These are phyloP conservation scores for Goniozus legneri DNA, from an alignment of 1,140 invertebrate genomes.

Conservation along the genomic window DNA sequence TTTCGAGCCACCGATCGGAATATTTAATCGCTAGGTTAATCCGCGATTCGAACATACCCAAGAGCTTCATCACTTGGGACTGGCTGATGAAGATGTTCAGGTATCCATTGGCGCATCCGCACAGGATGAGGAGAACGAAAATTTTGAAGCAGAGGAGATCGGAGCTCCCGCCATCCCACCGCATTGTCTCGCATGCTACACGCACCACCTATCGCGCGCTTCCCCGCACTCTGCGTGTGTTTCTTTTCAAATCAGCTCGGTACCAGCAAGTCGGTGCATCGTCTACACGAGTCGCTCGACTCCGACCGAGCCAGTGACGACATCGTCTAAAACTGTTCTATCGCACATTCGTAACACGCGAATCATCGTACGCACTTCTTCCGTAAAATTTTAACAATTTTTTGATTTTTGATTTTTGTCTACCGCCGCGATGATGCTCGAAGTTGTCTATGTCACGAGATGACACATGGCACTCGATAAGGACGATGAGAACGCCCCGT, in stretches of 20 bases:
- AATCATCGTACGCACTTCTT: not conserved
- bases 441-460: not conserved
- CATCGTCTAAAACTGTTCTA: no score
- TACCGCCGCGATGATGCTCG: not conserved
- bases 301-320: no score
- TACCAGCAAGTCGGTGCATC: no score
- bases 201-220: no score
- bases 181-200: conserved; percentile 44
- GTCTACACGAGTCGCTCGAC: no score
- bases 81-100: conserved; percentile 75
- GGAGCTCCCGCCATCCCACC: conserved; percentile 37
- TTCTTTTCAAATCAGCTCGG: no score
- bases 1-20: no score
- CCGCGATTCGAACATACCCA: conserved; percentile 69
- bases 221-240: no score
- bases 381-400: not conserved
- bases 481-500: conserved; percentile 10
- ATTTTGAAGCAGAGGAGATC: conserved; percentile 37
- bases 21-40: no score
- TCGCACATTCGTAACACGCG: no score
- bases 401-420: conserved; percentile 4
- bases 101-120: conserved; percentile 55
- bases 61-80: conserved; percentile 70
- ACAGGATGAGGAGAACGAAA: conserved; percentile 34
- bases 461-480: conserved; percentile 29